Evolutionary conservation across 2,888 invertebrate genomes (phyloP).

Genomic region (Steinernema hermaphroditum): DNA sequence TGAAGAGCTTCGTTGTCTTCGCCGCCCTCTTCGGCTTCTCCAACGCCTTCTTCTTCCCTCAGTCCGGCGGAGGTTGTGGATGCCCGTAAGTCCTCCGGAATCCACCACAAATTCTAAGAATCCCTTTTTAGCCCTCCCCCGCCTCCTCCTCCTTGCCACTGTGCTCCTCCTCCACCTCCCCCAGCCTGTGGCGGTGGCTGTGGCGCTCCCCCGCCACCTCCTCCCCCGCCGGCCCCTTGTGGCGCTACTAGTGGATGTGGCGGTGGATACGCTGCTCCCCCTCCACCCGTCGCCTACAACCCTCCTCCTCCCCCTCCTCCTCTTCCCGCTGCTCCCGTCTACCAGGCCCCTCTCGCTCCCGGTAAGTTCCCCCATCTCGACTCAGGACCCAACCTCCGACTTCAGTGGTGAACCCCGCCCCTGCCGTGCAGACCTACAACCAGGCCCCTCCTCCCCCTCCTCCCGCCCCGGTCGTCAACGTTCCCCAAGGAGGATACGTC

Average conservation of each 20-base stretch:
- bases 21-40: constrained; percentile 2
- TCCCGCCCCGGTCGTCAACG: no score
- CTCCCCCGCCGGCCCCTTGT: neutral
- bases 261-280: neutral
- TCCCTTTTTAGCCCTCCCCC: neutral
- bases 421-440: no score
- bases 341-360: no score
- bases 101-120: neutral
- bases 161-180: constrained; percentile 33
- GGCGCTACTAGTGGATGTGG: neutral
- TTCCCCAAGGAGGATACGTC: no score
- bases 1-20: constrained; percentile 15
- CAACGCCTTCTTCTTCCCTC: constrained; percentile 24
- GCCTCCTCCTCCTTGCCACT: neutral
- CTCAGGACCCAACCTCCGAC: no score
- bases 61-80: constrained; percentile 24
- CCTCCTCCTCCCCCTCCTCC: neutral
- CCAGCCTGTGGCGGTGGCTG: no score
- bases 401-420: no score
- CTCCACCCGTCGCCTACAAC: neutral
- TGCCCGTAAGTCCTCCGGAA: constrained; percentile 25
- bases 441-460: no score
- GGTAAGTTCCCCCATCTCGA: no score
- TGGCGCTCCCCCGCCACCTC: constrained; percentile 21
- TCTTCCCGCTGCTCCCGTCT: neutral